Conservation (phyloP, 2,888 invertebrate genomes). For the Tenthredo distinguenda region DNA sequence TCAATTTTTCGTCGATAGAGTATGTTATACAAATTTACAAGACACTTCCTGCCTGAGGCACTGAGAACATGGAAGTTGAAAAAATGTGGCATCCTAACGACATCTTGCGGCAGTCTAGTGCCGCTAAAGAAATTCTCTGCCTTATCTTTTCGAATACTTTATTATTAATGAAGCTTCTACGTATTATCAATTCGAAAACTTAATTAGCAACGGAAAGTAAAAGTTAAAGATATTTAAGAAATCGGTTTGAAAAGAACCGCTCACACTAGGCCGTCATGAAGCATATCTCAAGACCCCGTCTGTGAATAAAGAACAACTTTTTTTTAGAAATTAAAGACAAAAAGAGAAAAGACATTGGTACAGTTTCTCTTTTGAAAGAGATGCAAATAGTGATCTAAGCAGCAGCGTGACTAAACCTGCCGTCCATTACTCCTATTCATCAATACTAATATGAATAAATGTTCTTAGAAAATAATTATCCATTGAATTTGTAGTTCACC, state of each 20-base stretch:
- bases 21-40: slow-evolving; percentile 13
- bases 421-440: background rate
- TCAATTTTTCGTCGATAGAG: background rate
- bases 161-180: background rate
- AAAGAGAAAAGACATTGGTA: background rate
- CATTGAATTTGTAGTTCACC: slow-evolving; percentile 80
- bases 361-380: slow-evolving; percentile 30
- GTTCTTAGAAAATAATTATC: background rate
- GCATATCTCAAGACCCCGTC: background rate
- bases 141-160: slow-evolving; percentile 1
- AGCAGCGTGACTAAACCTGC: background rate
- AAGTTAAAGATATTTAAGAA: background rate
- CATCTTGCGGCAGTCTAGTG: slow-evolving; percentile 18
- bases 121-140: background rate
- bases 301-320: slow-evolving; percentile 1
- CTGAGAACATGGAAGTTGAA: background rate
- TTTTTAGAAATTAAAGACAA: slow-evolving; percentile 31
- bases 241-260: background rate
- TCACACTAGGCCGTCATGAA: background rate
- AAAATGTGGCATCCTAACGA: background rate
- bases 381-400: background rate
- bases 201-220: background rate
- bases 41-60: background rate
- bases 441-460: background rate
- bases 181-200: background rate